These are phyloP conservation scores for Struthio camelus DNA, from an alignment of 2,113 vertebrate species.

Conservation along the genomic window DNA sequence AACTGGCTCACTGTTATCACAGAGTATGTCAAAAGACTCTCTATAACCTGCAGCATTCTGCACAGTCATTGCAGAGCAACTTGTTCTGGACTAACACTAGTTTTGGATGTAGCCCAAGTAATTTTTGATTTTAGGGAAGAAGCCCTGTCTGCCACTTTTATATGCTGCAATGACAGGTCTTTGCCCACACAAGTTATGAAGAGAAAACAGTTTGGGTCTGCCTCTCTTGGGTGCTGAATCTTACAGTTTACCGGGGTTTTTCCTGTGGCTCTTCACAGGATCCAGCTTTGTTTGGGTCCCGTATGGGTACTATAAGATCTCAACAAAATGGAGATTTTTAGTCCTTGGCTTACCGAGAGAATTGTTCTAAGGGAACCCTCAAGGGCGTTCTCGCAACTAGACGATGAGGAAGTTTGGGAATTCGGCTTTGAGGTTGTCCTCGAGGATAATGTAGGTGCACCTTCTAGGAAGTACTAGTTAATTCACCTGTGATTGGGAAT, in stretches of 20 bases:
- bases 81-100: background rate
- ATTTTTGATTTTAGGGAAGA: background rate
- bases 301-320: background rate
- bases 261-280: accelerated
- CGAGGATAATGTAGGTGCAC: conserved; percentile 21
- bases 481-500: background rate
- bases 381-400: background rate
- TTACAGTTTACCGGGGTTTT: background rate
- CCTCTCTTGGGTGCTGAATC: background rate
- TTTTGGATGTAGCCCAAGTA: background rate
- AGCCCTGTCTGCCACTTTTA: background rate
- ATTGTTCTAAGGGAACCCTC: background rate
- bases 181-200: background rate
- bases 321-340: conserved; percentile 17
- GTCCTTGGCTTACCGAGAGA: background rate
- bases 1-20: conserved; percentile 1
- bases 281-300: background rate
- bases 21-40: background rate
- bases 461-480: conserved; percentile 13
- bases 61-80: background rate
- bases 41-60: background rate
- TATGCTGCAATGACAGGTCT: background rate
- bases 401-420: background rate
- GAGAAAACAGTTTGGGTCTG: background rate
- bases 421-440: conserved; percentile 40